These are phyloP conservation scores for Allophyes oxyacanthae DNA, from an alignment of 2,888 invertebrate genomes.

Conservation along the genomic window DNA sequence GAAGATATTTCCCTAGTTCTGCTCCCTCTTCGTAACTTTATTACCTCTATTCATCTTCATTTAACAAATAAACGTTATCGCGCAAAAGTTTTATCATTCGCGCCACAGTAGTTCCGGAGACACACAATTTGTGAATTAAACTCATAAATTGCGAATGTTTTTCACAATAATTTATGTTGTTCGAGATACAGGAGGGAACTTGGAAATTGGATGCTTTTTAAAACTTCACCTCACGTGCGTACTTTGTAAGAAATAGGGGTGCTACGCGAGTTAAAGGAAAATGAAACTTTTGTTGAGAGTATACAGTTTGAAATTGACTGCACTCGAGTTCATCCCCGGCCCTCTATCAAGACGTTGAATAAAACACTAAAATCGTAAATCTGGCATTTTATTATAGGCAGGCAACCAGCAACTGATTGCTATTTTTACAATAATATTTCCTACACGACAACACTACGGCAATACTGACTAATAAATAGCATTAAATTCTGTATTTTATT, in stretches of 20 bases:
- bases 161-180: slow-evolving; percentile 52
- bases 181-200: slow-evolving; percentile 39
- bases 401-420: slow-evolving; percentile 39
- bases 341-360: slow-evolving; percentile 48
- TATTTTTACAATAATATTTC: slow-evolving; percentile 13
- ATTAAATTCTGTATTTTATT: not conserved
- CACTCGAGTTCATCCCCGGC: slow-evolving; percentile 6
- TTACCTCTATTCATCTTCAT: slow-evolving; percentile 6
- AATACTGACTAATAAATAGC: not conserved
- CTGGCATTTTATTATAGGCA: slow-evolving; percentile 43
- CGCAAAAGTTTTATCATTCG: slow-evolving; percentile 30
- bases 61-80: slow-evolving; percentile 15
- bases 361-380: slow-evolving; percentile 54
- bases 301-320: slow-evolving; percentile 43
- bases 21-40: no score
- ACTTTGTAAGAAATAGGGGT: slow-evolving; percentile 50
- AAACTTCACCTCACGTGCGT: slow-evolving; percentile 60
- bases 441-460: not conserved
- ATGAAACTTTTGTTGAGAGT: slow-evolving; percentile 35
- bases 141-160: slow-evolving; percentile 48
- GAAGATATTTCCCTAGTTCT: no score
- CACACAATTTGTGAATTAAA: slow-evolving; percentile 47
- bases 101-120: slow-evolving; percentile 29
- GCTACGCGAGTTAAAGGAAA: slow-evolving; percentile 45
- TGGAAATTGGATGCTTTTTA: slow-evolving; percentile 49